Evolutionary conservation across 2,888 invertebrate genomes (phyloP).

Genomic region (Leucoptera coffeella): DNA sequence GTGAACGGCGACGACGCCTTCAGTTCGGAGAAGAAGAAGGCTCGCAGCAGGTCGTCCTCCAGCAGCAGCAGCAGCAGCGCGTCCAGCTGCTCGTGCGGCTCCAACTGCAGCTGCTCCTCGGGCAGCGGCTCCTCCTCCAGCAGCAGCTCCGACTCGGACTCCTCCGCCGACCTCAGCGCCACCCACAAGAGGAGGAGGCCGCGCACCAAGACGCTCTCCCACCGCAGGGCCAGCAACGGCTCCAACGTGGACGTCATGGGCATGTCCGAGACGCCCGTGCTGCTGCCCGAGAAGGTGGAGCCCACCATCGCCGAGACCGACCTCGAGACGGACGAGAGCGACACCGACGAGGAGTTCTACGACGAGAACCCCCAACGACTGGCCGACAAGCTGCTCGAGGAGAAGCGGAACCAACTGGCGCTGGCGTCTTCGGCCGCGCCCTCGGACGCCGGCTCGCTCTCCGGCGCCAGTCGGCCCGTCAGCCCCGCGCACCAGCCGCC

Average conservation of each 20-base stretch:
- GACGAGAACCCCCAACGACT: conserved; percentile 74
- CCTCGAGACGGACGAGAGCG: conserved; percentile 77
- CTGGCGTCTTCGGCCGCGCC: conserved; percentile 58
- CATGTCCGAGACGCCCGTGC: conserved; percentile 36
- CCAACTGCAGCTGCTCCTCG: conserved; percentile 77
- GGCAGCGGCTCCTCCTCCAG: conserved; percentile 64
- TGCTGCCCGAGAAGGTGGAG: conserved; percentile 47
- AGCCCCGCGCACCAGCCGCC: conserved; percentile 48
- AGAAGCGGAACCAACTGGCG: conserved; percentile 67
- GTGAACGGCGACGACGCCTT: conserved; percentile 33
- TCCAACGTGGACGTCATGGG: conserved; percentile 51
- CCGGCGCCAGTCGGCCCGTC: conserved; percentile 57
- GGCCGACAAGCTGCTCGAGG: conserved; percentile 65
- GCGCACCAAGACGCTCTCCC: conserved; percentile 23
- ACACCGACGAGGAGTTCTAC: conserved; percentile 84
- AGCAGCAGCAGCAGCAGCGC: conserved; percentile 67
- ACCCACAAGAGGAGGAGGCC: conserved; percentile 35
- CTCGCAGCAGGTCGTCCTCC: conserved; percentile 36
- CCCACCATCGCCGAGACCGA: conserved; percentile 72
- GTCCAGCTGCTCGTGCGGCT: conserved; percentile 76
- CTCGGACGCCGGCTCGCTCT: conserved; percentile 48
- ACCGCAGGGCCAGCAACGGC: conserved; percentile 33
- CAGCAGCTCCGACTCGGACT: conserved; percentile 47
- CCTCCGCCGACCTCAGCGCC: conserved; percentile 30
- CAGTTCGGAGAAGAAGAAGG: conserved; percentile 43